phyloP scores from a whole-genome alignment of 2,888 invertebrate genomes.

The Phaonia tiefii region DNA sequence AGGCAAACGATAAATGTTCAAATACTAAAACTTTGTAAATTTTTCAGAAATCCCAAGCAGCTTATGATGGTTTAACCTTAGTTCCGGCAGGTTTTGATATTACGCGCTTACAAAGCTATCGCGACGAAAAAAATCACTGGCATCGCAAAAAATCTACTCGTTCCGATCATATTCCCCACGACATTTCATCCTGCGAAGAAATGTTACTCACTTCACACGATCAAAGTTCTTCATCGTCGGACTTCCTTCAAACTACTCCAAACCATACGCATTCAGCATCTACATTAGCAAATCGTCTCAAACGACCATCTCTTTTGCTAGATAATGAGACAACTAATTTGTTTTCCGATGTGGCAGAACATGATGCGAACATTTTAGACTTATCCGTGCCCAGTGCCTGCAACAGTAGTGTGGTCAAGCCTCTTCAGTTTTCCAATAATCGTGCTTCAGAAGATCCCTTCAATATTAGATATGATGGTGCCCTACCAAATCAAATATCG shows the following conservation, averaged over 20 bases:
- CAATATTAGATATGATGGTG: slow-evolving; percentile 4
- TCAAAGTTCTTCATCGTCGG: slow-evolving; percentile 56
- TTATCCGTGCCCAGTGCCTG: slow-evolving; percentile 48
- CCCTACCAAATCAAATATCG: slow-evolving; percentile 43
- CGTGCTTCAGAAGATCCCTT: slow-evolving; percentile 1
- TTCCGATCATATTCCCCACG: slow-evolving; percentile 66
- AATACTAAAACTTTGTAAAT: no score
- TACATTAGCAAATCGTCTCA: slow-evolving; percentile 46
- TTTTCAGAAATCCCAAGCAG: slow-evolving; percentile 43
- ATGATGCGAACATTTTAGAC: slow-evolving; percentile 48
- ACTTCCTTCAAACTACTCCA: slow-evolving; percentile 38
- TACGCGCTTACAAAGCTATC: slow-evolving; percentile 67
- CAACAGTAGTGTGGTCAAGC: background rate
- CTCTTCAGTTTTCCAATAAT: slow-evolving; percentile 5
- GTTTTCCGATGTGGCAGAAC: background rate
- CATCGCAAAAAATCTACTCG: slow-evolving; percentile 72
- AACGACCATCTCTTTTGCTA: slow-evolving; percentile 51
- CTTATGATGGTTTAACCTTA: slow-evolving; percentile 66
- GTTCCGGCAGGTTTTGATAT: slow-evolving; percentile 72
- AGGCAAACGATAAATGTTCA: no score
- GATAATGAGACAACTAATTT: slow-evolving; percentile 46
- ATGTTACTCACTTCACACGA: slow-evolving; percentile 46
- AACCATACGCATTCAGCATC: slow-evolving; percentile 53
- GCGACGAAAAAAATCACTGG: slow-evolving; percentile 71
- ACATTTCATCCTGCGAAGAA: slow-evolving; percentile 49